Evolutionary conservation across 1,140 invertebrate genomes (phyloP).

Genomic region (Danaus plexippus): DNA sequence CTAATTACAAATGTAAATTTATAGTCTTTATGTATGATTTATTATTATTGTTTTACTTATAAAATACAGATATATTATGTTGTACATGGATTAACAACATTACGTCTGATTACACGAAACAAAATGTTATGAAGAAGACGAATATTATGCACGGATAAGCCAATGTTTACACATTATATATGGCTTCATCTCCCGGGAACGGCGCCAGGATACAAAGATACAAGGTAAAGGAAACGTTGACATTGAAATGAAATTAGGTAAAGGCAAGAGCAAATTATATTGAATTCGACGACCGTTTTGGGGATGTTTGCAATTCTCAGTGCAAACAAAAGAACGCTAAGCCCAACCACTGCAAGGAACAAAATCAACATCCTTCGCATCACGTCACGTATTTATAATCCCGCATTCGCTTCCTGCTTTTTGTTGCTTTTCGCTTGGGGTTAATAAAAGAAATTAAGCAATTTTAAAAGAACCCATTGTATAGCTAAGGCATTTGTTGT

Average conservation of each 20-base stretch:
- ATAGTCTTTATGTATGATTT: too few relatives aligned
- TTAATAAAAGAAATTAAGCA: conserved; percentile 50
- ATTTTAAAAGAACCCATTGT: conserved; percentile 16
- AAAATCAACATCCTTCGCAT: conserved; percentile 60
- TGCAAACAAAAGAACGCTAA: conserved; percentile 41
- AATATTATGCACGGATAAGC: neutral
- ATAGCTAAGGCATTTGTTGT: conserved; percentile 6
- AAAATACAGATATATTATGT: too few relatives aligned
- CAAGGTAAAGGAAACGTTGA: conserved; percentile 17
- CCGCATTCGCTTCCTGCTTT: conserved; percentile 56
- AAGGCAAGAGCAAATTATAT: conserved; percentile 18
- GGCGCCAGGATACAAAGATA: conserved; percentile 1
- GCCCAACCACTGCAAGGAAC: conserved; percentile 38
- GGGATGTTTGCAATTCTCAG: conserved; percentile 43
- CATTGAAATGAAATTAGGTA: conserved; percentile 31
- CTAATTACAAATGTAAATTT: too few relatives aligned
- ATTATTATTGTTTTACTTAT: too few relatives aligned
- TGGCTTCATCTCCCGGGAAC: neutral
- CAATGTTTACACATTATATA: neutral
- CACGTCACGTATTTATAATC: conserved; percentile 61
- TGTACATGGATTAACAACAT: too few relatives aligned
- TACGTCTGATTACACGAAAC: too few relatives aligned
- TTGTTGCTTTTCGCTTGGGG: conserved; percentile 41
- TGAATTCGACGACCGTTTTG: conserved; percentile 23
- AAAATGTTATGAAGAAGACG: too few relatives aligned